These are phyloP conservation scores for Parasteatoda tepidariorum DNA, from an alignment of 1,140 invertebrate genomes.

Conservation along the genomic window DNA sequence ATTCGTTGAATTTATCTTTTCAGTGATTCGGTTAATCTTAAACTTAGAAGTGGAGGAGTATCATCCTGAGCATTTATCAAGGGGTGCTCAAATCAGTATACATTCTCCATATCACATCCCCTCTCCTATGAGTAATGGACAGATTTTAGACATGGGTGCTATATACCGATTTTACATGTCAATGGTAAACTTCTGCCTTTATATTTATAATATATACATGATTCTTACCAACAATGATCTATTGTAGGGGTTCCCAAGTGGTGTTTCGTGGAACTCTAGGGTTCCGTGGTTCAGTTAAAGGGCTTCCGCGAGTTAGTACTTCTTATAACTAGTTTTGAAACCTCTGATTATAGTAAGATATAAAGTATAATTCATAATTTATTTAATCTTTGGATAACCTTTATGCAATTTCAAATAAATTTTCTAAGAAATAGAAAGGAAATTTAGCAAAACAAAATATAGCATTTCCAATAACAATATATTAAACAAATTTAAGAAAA, in stretches of 20 bases:
- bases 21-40: slow-evolving; percentile 9
- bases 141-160: slow-evolving; percentile 23
- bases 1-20: neutral
- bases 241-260: too few species aligned
- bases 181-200: slow-evolving; percentile 9
- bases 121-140: slow-evolving; percentile 38
- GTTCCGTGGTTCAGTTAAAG: neutral
- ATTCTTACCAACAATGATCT: neutral
- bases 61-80: slow-evolving; percentile 23
- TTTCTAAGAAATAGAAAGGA: too few species aligned
- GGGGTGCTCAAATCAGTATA: slow-evolving; percentile 31
- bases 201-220: neutral
- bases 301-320: too few species aligned
- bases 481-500: too few species aligned
- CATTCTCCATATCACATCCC: slow-evolving; percentile 43
- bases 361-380: too few species aligned
- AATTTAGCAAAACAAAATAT: too few species aligned
- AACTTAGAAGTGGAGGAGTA: slow-evolving; percentile 36
- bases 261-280: neutral
- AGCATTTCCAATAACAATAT: too few species aligned
- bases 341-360: too few species aligned
- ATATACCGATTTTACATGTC: slow-evolving; percentile 37
- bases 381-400: too few species aligned
- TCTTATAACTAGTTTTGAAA: too few species aligned
- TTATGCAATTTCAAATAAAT: too few species aligned